Evolutionary conservation across 2,888 invertebrate species (phyloP).

Genomic region (Parnassius apollo): DNA sequence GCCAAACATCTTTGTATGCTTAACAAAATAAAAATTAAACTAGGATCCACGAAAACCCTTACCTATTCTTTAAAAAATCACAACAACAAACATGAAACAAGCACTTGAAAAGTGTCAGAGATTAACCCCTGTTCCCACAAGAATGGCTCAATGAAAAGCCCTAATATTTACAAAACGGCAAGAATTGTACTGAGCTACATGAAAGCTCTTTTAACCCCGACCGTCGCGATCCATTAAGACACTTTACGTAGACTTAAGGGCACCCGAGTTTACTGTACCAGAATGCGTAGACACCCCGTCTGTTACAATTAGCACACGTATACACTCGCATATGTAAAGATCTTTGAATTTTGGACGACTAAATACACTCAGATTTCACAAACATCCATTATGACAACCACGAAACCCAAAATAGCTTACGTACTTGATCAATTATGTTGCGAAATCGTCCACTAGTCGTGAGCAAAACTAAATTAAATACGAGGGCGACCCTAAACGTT

Average conservation of each 20-base stretch:
- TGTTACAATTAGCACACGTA: slow-evolving; percentile 19
- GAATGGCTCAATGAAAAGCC: slow-evolving; percentile 53
- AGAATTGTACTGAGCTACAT: slow-evolving; percentile 61
- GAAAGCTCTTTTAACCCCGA: slow-evolving; percentile 67
- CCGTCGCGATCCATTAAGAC: slow-evolving; percentile 69
- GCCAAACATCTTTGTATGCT: neutral
- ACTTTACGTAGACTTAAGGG: slow-evolving; percentile 70
- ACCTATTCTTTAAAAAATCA: slow-evolving; percentile 12
- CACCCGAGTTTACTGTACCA: slow-evolving; percentile 54
- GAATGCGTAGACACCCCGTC: slow-evolving; percentile 46
- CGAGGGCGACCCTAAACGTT: no score
- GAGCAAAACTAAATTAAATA: neutral
- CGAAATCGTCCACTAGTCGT: slow-evolving; percentile 2
- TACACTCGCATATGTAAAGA: slow-evolving; percentile 39
- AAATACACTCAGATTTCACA: slow-evolving; percentile 49
- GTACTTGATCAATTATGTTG: slow-evolving; percentile 37
- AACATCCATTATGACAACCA: slow-evolving; percentile 48
- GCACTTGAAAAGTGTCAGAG: slow-evolving; percentile 34
- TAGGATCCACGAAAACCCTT: neutral
- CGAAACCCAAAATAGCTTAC: slow-evolving; percentile 47
- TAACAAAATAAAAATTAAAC: neutral
- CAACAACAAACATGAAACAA: slow-evolving; percentile 18
- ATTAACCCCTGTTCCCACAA: slow-evolving; percentile 35
- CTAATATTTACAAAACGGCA: slow-evolving; percentile 66
- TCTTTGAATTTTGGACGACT: slow-evolving; percentile 41